Percentiles rank a stretch among this genome's conserved stretches.
These are phyloP conservation scores for Cryptocephalus primarius DNA, from an alignment of 2,888 invertebrate species.

Conservation along the genomic window DNA sequence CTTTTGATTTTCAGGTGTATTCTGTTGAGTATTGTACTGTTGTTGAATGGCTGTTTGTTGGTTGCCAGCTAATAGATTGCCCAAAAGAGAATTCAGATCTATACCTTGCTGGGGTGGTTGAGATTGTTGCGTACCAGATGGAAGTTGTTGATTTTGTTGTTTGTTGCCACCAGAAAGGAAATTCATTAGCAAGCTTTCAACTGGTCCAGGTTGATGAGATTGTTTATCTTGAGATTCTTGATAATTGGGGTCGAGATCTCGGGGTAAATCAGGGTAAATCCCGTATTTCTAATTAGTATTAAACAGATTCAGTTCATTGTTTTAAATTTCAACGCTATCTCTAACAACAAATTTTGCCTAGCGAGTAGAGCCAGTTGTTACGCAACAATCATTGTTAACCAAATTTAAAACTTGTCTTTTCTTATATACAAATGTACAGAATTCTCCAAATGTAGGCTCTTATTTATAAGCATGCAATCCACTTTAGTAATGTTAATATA, in stretches of 20 bases:
- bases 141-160: slow-evolving; percentile 4
- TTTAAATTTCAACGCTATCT: no score
- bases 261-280: slow-evolving; percentile 19
- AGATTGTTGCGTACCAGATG: slow-evolving; percentile 3
- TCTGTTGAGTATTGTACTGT: background rate
- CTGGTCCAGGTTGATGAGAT: slow-evolving; percentile 6
- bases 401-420: no score
- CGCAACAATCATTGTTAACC: no score
- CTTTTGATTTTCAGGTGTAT: background rate
- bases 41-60: slow-evolving; percentile 1
- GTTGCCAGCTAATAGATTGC: slow-evolving; percentile 7
- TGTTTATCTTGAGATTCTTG: slow-evolving; percentile 7
- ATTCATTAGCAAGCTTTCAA: slow-evolving; percentile 12
- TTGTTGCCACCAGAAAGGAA: slow-evolving; percentile 10
- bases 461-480: no score
- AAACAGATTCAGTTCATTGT: background rate
- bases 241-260: slow-evolving; percentile 11
- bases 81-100: slow-evolving; percentile 7
- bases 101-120: slow-evolving; percentile 6
- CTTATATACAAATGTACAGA: no score
- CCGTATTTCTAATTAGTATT: slow-evolving; percentile 17
- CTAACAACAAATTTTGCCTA: slow-evolving; percentile 2
- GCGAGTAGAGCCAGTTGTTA: background rate
- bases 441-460: no score
- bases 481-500: no score